Conservation (phyloP, 92 coral and sea anemone genomes). For the Porites rus region DNA sequence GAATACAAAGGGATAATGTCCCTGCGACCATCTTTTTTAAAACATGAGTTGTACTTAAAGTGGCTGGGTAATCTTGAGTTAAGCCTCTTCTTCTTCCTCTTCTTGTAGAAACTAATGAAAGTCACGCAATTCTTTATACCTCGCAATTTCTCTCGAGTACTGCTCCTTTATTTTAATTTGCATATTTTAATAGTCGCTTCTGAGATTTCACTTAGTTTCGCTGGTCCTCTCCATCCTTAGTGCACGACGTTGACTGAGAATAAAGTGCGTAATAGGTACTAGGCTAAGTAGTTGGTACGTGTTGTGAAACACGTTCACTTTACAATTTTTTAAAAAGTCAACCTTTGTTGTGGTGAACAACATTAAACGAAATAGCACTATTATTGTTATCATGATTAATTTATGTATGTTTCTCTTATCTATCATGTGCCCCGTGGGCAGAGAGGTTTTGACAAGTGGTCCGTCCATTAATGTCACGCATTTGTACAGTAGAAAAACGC, state of each 20-base stretch:
- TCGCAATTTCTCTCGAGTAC: background rate
- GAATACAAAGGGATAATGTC: too few species aligned
- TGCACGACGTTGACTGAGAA: background rate
- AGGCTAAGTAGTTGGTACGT: background rate
- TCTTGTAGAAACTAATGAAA: too few species aligned
- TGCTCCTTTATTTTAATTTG: background rate
- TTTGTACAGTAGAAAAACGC: background rate
- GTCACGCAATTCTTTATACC: too few species aligned
- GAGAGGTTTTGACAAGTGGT: background rate
- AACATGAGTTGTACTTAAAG: too few species aligned
- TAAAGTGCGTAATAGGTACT: background rate
- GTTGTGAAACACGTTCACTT: background rate
- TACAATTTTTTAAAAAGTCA: background rate
- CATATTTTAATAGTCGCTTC: background rate
- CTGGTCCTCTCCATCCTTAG: background rate
- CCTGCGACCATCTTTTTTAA: too few species aligned
- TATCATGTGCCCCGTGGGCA: background rate
- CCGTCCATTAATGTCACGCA: background rate
- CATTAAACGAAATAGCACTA: background rate
- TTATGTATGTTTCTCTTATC: background rate
- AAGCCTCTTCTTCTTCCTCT: background rate
- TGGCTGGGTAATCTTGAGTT: too few species aligned
- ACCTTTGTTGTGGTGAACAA: background rate
- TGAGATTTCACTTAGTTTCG: background rate
- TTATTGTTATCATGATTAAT: background rate